Evolutionary conservation across 2,113 vertebrate species (phyloP).

Genomic region (Lota lota): DNA sequence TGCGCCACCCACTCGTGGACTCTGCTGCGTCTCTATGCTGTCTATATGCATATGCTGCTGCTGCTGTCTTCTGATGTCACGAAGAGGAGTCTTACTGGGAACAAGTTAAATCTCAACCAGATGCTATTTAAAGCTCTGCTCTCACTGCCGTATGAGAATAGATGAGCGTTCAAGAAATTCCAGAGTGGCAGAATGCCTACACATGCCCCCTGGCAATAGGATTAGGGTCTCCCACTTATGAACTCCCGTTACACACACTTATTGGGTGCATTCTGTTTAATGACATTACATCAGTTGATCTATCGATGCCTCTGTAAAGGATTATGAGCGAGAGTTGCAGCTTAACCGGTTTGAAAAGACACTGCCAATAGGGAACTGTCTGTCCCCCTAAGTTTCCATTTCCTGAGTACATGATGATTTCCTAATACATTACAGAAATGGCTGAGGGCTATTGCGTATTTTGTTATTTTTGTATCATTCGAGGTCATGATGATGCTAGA

Average conservation of each 20-base stretch:
- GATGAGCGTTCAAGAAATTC: conserved; percentile 46
- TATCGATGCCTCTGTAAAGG: conserved; percentile 27
- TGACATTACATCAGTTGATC: conserved; percentile 38
- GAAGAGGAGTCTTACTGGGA: conserved; percentile 1
- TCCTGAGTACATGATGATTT: no score
- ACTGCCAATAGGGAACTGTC: no score
- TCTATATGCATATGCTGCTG: conserved; percentile 16
- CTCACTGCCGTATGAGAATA: conserved; percentile 37
- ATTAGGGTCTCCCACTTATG: conserved; percentile 44
- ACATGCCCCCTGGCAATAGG: conserved; percentile 18
- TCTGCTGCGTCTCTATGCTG: conserved; percentile 45
- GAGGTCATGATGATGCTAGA: no score
- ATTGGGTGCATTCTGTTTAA: conserved; percentile 35
- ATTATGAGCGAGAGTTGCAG: conserved; percentile 9
- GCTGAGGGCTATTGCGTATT: no score
- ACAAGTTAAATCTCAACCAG: conserved; percentile 41
- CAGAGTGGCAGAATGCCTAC: conserved; percentile 23
- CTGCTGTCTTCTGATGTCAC: conserved; percentile 9
- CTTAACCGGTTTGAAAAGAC: conserved; percentile 40
- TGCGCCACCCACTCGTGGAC: neutral
- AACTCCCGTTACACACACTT: conserved; percentile 37
- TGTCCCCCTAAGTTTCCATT: no score
- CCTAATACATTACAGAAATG: no score
- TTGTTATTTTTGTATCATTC: no score
- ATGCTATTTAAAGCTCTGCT: conserved; percentile 56